These are phyloP conservation scores for Sphyrna mokarran DNA, from an alignment of 2,113 vertebrate genomes.

Conservation along the genomic window DNA sequence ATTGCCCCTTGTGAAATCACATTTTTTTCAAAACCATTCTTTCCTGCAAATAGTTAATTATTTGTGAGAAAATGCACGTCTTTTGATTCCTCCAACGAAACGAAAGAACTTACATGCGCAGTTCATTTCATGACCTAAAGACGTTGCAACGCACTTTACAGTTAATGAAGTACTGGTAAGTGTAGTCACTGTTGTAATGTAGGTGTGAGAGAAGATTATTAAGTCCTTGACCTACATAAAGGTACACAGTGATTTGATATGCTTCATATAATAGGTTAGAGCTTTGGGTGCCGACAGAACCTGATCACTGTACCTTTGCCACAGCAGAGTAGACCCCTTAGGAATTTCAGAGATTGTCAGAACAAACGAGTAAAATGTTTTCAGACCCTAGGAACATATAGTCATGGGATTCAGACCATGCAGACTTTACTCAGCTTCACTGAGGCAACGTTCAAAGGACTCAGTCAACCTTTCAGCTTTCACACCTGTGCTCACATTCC, in stretches of 20 bases:
- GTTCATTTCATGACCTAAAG: background rate
- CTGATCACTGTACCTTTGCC: background rate
- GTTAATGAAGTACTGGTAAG: background rate
- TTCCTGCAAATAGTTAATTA: background rate
- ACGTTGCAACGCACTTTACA: background rate
- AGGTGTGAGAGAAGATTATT: background rate
- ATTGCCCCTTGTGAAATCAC: background rate
- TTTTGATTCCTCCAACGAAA: background rate
- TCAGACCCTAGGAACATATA: background rate
- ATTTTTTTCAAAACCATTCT: background rate
- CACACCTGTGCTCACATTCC: background rate
- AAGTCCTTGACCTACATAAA: conserved; percentile 11
- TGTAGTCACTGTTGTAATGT: background rate
- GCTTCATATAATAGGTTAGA: background rate
- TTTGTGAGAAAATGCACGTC: background rate
- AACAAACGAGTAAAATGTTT: background rate
- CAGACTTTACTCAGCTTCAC: background rate
- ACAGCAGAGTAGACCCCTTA: background rate
- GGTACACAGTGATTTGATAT: background rate
- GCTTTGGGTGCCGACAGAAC: background rate
- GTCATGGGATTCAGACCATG: background rate
- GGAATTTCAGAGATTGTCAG: background rate
- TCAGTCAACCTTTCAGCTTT: background rate
- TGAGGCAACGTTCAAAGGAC: background rate
- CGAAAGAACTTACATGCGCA: background rate